These are phyloP conservation scores for Poliocrania exsul DNA, from an alignment of 2,797 vertebrate species.

Conservation along the genomic window DNA sequence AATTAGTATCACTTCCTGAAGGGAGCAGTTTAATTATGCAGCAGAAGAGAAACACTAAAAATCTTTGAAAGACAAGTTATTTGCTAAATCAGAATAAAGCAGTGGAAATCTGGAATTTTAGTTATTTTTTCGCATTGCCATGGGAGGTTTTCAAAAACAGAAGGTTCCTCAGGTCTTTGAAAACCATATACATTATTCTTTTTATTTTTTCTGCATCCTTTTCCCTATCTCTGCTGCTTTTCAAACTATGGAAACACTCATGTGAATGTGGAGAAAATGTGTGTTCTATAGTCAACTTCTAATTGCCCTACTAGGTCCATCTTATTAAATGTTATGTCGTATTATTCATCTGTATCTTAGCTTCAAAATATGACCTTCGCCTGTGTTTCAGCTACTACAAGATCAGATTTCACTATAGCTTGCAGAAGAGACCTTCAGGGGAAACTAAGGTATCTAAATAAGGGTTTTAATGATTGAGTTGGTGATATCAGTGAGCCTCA, in stretches of 20 bases:
- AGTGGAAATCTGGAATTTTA: not conserved
- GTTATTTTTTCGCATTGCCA: not conserved
- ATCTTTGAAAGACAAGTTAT: not conserved
- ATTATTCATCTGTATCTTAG: conserved; percentile 1
- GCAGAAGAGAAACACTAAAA: not conserved
- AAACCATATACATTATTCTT: not conserved
- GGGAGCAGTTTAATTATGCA: conserved; percentile 9
- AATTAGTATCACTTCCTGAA: not conserved
- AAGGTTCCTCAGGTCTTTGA: not conserved
- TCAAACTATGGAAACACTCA: not conserved
- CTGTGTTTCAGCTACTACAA: not conserved
- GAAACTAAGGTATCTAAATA: conserved; percentile 1
- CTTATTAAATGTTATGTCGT: conserved; percentile 31
- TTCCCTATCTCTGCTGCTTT: not conserved
- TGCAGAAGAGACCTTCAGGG: not conserved
- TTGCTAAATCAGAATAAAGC: not conserved
- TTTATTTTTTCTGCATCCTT: not conserved
- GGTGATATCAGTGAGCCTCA: not conserved
- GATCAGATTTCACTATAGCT: conserved; percentile 11
- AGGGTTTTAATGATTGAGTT: not conserved
- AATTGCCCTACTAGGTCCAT: conserved; percentile 27
- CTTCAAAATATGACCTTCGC: not conserved
- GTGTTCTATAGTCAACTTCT: conserved; percentile 2
- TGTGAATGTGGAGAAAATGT: conserved; percentile 7
- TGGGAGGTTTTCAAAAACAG: not conserved